Evolutionary conservation across 2,888 invertebrate genomes (phyloP).

Genomic region (Neoscelio sp.): DNA sequence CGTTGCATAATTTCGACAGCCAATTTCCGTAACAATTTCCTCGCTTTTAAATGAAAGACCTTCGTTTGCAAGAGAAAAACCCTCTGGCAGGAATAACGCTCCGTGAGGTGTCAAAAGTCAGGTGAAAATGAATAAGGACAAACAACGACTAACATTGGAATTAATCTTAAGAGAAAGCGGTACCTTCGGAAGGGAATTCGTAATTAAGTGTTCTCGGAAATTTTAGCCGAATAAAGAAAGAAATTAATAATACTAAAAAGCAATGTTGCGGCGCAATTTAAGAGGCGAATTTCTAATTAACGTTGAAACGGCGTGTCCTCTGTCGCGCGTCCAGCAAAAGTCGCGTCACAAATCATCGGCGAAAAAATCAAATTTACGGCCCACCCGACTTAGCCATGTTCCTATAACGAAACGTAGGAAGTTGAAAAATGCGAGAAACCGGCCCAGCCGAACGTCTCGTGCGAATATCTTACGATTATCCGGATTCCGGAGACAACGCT

Average conservation of each 20-base stretch:
- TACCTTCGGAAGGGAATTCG: conserved; percentile 15
- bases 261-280: conserved; percentile 6
- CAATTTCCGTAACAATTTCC: too few relatives aligned
- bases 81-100: too few relatives aligned
- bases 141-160: too few relatives aligned
- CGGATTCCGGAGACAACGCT: conserved; percentile 8
- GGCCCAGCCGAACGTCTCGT: conserved; percentile 1
- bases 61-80: too few relatives aligned
- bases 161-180: conserved; percentile 43
- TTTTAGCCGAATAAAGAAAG: not conserved
- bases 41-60: too few relatives aligned
- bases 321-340: conserved; percentile 41
- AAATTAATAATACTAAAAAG: conserved; percentile 21
- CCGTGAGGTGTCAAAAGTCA: too few relatives aligned
- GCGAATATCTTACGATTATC: conserved; percentile 12
- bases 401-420: conserved; percentile 48
- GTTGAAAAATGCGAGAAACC: conserved; percentile 51
- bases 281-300: conserved; percentile 50
- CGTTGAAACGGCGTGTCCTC: too few relatives aligned
- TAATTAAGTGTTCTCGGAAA: conserved; percentile 37
- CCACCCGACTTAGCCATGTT: conserved; percentile 49
- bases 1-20: too few relatives aligned
- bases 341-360: conserved; percentile 61
- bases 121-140: too few relatives aligned
- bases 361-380: conserved; percentile 58